Percentiles rank a stretch among this genome's conserved stretches.
These are phyloP conservation scores for Phyllopteryx taeniolatus DNA, from an alignment of 2,113 vertebrate genomes.

Conservation along the genomic window DNA sequence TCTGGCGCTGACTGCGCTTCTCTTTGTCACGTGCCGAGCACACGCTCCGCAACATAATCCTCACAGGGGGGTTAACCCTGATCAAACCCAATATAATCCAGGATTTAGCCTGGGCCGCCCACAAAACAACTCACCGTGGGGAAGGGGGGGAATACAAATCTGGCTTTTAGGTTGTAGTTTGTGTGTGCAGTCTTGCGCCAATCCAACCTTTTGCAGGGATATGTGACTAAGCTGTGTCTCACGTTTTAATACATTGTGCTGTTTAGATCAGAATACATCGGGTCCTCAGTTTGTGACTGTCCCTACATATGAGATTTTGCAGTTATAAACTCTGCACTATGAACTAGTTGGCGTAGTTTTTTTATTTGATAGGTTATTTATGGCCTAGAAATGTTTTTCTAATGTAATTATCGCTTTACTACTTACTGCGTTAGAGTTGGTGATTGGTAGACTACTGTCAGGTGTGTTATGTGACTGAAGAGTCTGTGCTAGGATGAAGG, in stretches of 20 bases:
- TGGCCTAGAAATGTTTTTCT: too few species aligned
- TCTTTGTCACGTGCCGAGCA: slow-evolving; percentile 38
- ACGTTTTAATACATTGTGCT: background rate
- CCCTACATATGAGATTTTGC: too few species aligned
- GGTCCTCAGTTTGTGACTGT: slow-evolving; percentile 15
- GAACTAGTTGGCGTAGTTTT: too few species aligned
- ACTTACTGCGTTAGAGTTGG: too few species aligned
- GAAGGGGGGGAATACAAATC: slow-evolving; percentile 43
- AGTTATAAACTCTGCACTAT: too few species aligned
- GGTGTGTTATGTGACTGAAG: too few species aligned
- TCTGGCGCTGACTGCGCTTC: slow-evolving; percentile 28
- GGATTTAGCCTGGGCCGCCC: slow-evolving; percentile 51
- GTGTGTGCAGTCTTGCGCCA: slow-evolving; percentile 12
- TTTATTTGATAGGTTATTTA: too few species aligned
- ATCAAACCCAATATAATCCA: slow-evolving; percentile 65
- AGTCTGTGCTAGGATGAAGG: too few species aligned
- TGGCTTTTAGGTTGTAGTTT: slow-evolving; percentile 41
- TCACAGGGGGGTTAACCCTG: slow-evolving; percentile 40
- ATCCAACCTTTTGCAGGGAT: slow-evolving; percentile 1
- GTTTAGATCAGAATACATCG: background rate
- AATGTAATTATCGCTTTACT: too few species aligned
- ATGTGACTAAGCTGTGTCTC: background rate
- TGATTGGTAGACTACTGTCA: too few species aligned
- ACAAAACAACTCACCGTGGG: slow-evolving; percentile 37
- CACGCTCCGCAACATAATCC: slow-evolving; percentile 52